These are phyloP conservation scores for Taurulus bubalis DNA, from an alignment of 2,113 vertebrate species.

Conservation along the genomic window DNA sequence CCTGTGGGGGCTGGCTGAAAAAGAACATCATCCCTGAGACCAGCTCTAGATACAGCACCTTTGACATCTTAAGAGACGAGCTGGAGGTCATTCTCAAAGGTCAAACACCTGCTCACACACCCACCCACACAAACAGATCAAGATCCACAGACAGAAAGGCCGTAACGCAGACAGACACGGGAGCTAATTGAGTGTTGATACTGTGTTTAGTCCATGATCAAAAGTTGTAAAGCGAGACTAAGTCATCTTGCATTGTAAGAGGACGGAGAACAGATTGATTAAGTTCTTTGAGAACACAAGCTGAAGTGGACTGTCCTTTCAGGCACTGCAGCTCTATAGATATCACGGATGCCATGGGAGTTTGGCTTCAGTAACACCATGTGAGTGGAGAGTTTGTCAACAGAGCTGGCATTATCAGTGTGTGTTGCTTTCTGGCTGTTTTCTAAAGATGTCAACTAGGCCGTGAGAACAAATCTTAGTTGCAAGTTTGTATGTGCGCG, in stretches of 20 bases:
- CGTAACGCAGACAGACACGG: background rate
- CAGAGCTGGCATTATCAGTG: slow-evolving; percentile 28
- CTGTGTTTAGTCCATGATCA: background rate
- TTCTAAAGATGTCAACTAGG: slow-evolving; percentile 20
- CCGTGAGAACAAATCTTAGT: slow-evolving; percentile 8
- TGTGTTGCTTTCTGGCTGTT: slow-evolving; percentile 14
- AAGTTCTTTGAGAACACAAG: slow-evolving; percentile 28
- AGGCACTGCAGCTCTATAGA: slow-evolving; percentile 52
- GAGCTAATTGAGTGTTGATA: background rate
- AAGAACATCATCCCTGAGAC: slow-evolving; percentile 95
- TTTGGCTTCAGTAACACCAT: slow-evolving; percentile 38
- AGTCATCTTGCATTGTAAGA: slow-evolving; percentile 8
- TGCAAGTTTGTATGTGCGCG: slow-evolving; percentile 7
- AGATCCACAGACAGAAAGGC: background rate
- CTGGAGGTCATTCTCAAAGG: slow-evolving; percentile 96
- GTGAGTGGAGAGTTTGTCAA: slow-evolving; percentile 51
- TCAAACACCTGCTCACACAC: slow-evolving; percentile 61
- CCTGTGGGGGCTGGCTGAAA: slow-evolving; percentile 95
- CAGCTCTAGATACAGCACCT: slow-evolving; percentile 93
- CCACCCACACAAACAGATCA: background rate
- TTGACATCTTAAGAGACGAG: slow-evolving; percentile 93
- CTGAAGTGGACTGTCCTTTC: slow-evolving; percentile 52
- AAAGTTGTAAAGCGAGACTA: background rate
- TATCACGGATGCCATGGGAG: slow-evolving; percentile 56
- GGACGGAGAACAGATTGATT: slow-evolving; percentile 29